These are phyloP conservation scores for Chloroceryle inda DNA, from an alignment of 2,797 vertebrate species.

Conservation along the genomic window DNA sequence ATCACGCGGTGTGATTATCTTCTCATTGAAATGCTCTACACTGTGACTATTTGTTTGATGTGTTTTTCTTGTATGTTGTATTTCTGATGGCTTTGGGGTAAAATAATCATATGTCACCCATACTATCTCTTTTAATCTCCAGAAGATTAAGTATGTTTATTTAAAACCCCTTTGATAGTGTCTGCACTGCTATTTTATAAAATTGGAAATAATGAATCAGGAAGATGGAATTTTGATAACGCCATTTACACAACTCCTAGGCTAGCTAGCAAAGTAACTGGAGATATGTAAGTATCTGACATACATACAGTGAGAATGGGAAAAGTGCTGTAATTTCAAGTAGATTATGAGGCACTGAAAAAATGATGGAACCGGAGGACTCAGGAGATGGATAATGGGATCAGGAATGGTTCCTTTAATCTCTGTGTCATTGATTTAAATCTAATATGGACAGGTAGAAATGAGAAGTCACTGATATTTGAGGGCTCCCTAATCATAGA, in stretches of 20 bases:
- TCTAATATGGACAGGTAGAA: neutral
- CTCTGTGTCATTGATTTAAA: slow-evolving; percentile 17
- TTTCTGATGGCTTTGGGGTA: slow-evolving; percentile 61
- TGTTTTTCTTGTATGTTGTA: slow-evolving; percentile 38
- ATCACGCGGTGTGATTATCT: slow-evolving; percentile 47
- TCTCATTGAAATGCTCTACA: slow-evolving; percentile 46
- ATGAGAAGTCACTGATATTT: neutral
- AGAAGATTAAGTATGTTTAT: slow-evolving; percentile 71
- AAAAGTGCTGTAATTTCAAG: slow-evolving; percentile 64
- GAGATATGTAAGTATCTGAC: slow-evolving; percentile 47
- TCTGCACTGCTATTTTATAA: slow-evolving; percentile 72
- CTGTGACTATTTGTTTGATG: slow-evolving; percentile 51
- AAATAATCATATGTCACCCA: slow-evolving; percentile 47
- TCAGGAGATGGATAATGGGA: slow-evolving; percentile 15
- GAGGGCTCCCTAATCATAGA: neutral
- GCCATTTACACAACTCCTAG: slow-evolving; percentile 42
- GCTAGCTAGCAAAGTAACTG: slow-evolving; percentile 43
- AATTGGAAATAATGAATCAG: slow-evolving; percentile 74
- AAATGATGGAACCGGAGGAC: slow-evolving; percentile 1
- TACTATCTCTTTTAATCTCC: slow-evolving; percentile 72
- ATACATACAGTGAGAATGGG: slow-evolving; percentile 29
- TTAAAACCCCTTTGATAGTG: slow-evolving; percentile 71
- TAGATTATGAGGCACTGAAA: slow-evolving; percentile 49
- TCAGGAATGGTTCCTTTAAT: slow-evolving; percentile 14
- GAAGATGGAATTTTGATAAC: slow-evolving; percentile 62